Evolutionary conservation across 2,113 vertebrate genomes (phyloP).

Genomic region (Sylvilagus bachmani): DNA sequence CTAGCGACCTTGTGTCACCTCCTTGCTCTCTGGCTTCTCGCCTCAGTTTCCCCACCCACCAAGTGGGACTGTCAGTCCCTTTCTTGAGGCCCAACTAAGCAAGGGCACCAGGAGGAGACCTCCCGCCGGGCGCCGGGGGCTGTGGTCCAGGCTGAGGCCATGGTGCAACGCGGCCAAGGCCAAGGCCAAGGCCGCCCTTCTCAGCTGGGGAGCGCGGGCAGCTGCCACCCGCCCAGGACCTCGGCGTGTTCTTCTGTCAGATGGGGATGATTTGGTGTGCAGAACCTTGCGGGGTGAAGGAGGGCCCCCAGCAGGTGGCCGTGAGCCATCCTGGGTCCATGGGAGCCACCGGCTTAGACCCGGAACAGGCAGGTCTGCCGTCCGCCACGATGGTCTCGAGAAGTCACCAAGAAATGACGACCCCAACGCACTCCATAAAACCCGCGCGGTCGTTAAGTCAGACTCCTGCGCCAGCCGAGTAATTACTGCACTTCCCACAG

Average conservation of each 20-base stretch:
- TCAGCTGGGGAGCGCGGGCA: too few relatives aligned
- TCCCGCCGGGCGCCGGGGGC: neutral
- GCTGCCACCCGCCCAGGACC: neutral
- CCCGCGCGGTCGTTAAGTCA: neutral
- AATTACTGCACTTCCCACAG: slow-evolving; percentile 80
- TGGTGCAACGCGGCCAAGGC: fast-evolving
- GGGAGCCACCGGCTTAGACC: fast-evolving
- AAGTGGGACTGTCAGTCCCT: neutral
- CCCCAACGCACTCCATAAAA: slow-evolving; percentile 76
- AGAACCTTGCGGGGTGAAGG: fast-evolving
- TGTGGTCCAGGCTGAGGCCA: fast-evolving
- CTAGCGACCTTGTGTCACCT: neutral
- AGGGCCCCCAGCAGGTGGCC: fast-evolving
- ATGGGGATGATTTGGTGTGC: fast-evolving
- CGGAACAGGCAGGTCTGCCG: neutral
- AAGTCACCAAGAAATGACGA: neutral
- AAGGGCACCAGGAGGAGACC: neutral
- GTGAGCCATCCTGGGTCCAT: fast-evolving
- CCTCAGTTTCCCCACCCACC: neutral
- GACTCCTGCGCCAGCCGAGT: slow-evolving; percentile 30
- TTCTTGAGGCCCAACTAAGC: neutral
- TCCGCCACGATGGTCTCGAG: neutral
- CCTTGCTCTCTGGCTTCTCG: neutral
- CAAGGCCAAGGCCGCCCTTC: neutral
- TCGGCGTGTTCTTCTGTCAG: neutral